Evolutionary conservation across 2,113 vertebrate species (phyloP), one percentile per base, ranked within the genome.

Genomic region (Setophaga kirtlandii): DNA sequence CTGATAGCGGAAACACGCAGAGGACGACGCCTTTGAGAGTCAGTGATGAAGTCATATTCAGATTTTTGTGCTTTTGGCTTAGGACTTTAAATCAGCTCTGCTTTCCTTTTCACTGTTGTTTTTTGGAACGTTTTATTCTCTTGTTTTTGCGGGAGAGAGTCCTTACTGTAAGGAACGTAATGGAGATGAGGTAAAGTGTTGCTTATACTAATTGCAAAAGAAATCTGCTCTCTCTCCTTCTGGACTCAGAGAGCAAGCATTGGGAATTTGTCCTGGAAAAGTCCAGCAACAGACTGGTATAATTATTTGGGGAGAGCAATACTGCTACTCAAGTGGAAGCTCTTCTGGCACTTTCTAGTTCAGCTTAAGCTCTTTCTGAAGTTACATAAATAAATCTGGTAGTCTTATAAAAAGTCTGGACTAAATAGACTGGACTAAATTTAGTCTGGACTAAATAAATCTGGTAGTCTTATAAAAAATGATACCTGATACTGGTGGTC

Each of bases 1-100:
- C 93, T 97, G 96, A 85, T 83, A 68, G 90, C 44, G 41, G 95
- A 95, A 92, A 88, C 83, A 73, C 24, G 23, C 63, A 89, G 76
- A 94, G 65, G 92, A 58, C 22, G 18, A 53, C 11, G 5, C 39
- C 17, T 96, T 80, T 95, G 87, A 94, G 58, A 88, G 80, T 39
- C 15, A 4, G 62, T 15, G 44, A 79, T 82, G 73, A 91, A 91
- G 82, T 37, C 37, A 2, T 64, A 37, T 41, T 74, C 69, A 65
- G 49, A 65, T 68, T 58, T 37, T 58, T 58, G 12, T 64, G 59
- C 28, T 71, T 86, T 90, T 62, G 33, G n/a, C 65, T 33, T n/a
- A 11, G 22, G 59, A 41, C 50, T 93, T 83, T 52, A 71, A 56
- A 55, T 91, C 35, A 52, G 42, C 55, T 86, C 71, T 53, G 73